phyloP scores from a whole-genome alignment of 1,140 invertebrate species.

The Helicoverpa armigera region DNA sequence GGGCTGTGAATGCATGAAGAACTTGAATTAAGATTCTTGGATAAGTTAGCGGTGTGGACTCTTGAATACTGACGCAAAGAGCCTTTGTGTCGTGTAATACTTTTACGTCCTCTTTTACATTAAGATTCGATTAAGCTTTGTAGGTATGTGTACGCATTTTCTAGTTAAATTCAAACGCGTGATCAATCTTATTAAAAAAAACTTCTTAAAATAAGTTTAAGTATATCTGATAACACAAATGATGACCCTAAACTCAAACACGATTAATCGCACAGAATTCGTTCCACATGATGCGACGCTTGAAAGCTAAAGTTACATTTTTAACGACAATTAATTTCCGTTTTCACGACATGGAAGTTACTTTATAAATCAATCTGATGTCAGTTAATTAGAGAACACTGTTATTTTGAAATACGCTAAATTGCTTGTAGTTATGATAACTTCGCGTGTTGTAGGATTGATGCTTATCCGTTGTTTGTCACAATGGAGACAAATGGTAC shows the following conservation, averaged over 20 bases:
- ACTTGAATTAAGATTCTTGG: too few species aligned
- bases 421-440: neutral
- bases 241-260: constrained; percentile 8
- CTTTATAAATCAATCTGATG: constrained; percentile 12
- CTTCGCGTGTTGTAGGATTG: neutral
- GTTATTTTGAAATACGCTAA: constrained; percentile 9
- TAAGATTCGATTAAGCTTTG: too few species aligned
- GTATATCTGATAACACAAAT: neutral
- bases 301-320: constrained; percentile 39
- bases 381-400: neutral
- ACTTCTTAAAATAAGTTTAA: neutral
- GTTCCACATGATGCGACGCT: constrained; percentile 35
- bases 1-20: too few species aligned
- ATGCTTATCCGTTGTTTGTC: neutral
- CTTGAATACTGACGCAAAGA: too few species aligned
- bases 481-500: too few species aligned
- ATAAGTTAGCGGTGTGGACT: too few species aligned
- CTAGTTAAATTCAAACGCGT: too few species aligned
- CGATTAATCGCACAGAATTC: constrained; percentile 34
- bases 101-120: too few species aligned
- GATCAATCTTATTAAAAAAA: too few species aligned
- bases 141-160: too few species aligned
- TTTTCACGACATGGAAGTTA: constrained; percentile 15
- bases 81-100: too few species aligned
- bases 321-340: constrained; percentile 41